Base-by-base conservation (phyloP, 64 coral and sea anemone species). In the Actinia tenebrosa region DNA sequence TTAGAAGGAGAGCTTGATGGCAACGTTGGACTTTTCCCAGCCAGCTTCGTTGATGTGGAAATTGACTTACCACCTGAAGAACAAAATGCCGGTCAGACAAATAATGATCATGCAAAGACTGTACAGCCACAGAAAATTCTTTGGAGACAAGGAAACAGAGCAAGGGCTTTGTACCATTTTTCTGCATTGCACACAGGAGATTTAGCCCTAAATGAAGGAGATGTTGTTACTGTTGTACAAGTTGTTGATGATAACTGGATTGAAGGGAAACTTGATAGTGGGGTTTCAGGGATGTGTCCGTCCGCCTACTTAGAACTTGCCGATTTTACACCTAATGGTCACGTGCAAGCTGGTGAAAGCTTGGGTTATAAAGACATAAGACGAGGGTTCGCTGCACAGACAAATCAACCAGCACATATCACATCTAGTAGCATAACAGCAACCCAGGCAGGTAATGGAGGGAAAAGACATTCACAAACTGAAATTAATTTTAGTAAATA, bases 201-300 rank as follows among this genome's bases (percentile, higher is more conserved):
- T 80, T 71, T 99, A 5, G 87, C 89, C 37, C 87, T 99, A 6
- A 92, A 91, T 88, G 64, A 92, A 83, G 97, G 97, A n/a, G 97
- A 99, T 86, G 16, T 95, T 68, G 78, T 99, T 16, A 83, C 60
- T 1, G 80, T 99, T 17, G 64, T 91, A 43, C 79, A 85, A 11
- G 78, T 95, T 50, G 86, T 89, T 16, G 97, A 95, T 80, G 93
- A 99, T 64, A 90, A 99, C 63, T 99, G 97, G 97, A 80, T 89
- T 23, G 80, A 87, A 69, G 97, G 85, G 79, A 92, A 60, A 64
- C 63, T 91, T 50, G 62, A 64, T 66, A 85, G 52, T 84, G 95
- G 91, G 18, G 43, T 86, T 45, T 53, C 52, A 27, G 97, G 97
- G 64, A 78, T 90, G 83, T 99, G 97, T 68, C 97, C 97, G 50